phyloP scores from a whole-genome alignment of 2,113 vertebrate genomes.

The Phocoena sinus region DNA sequence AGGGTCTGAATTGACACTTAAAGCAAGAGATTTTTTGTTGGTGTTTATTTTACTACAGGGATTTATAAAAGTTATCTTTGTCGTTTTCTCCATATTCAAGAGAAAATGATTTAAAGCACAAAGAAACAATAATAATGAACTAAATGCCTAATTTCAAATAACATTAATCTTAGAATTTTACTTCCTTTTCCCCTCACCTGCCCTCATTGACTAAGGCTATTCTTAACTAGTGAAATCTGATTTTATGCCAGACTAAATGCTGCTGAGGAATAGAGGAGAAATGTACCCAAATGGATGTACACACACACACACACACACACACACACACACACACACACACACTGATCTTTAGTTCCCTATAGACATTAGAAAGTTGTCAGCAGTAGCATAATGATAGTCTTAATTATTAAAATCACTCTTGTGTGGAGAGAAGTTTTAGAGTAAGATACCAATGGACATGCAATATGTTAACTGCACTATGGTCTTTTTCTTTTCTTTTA shows the following conservation, averaged over 20 bases:
- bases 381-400: slow-evolving; percentile 48
- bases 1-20: neutral
- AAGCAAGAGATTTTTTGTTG: neutral
- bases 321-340: neutral
- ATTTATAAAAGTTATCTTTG: neutral
- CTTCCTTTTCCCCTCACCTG: neutral
- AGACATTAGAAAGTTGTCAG: slow-evolving; percentile 61
- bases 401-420: slow-evolving; percentile 68
- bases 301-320: fast-evolving
- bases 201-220: neutral
- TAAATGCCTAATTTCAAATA: neutral
- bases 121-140: neutral
- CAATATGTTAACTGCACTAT: slow-evolving; percentile 42
- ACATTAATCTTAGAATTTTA: neutral
- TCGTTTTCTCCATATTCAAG: neutral
- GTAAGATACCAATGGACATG: slow-evolving; percentile 26
- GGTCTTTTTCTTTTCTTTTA: neutral
- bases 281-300: neutral
- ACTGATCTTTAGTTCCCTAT: neutral
- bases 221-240: neutral
- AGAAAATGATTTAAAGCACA: neutral
- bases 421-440: slow-evolving; percentile 33
- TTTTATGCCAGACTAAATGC: neutral
- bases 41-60: neutral
- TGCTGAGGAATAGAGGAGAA: neutral